Percentiles rank a stretch among this genome's conserved stretches.
Conservation (phyloP, 2,797 vertebrate genomes). For the Aldrovandia affinis region DNA sequence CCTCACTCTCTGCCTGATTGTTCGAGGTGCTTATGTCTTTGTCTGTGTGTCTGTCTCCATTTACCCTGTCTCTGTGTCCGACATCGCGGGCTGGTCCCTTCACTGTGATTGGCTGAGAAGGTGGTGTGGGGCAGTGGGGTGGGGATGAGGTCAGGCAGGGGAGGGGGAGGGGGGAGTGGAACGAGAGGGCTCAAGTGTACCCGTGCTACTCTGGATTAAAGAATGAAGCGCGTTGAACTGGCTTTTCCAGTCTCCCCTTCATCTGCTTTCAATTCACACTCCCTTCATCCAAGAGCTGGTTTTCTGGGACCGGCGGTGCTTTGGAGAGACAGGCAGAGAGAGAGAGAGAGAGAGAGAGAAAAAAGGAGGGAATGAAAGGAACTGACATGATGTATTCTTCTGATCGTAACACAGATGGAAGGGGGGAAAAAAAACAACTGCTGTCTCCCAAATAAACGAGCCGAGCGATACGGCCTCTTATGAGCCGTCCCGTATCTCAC, state of each 20-base stretch:
- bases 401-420: neutral
- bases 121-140: neutral
- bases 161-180: constrained; percentile 18
- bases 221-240: constrained; percentile 25
- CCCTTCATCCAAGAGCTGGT: constrained; percentile 31
- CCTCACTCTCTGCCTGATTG: neutral
- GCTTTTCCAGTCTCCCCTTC: constrained; percentile 44
- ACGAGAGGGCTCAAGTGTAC: constrained; percentile 29
- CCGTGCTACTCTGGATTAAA: constrained; percentile 30
- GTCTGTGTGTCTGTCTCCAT: constrained; percentile 24
- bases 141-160: neutral
- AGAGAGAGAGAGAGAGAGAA: neutral
- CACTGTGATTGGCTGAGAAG: neutral
- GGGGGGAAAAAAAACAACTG: neutral
- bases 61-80: neutral
- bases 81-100: neutral
- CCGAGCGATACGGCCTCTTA: neutral
- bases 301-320: constrained; percentile 3
- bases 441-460: neutral
- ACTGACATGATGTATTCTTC: neutral
- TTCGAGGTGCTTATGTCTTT: neutral
- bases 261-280: constrained; percentile 61
- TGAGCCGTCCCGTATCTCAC: neutral
- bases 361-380: neutral
- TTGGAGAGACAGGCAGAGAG: constrained; percentile 15